Conservation (phyloP, 2,113 vertebrate species). For the Hassar affinis region DNA sequence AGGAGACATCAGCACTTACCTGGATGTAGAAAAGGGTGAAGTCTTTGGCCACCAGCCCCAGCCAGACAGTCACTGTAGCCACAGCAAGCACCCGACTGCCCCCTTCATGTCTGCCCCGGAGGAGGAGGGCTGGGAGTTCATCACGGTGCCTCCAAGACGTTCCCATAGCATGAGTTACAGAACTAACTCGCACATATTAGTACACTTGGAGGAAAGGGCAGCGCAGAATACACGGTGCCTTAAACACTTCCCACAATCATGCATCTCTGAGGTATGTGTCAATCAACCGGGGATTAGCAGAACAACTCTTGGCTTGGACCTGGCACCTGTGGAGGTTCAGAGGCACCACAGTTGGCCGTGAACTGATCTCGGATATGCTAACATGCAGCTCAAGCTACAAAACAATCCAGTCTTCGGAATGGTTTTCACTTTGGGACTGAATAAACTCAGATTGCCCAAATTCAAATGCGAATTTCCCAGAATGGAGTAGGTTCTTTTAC, state of each 20-base stretch:
- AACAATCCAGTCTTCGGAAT: conserved; percentile 71
- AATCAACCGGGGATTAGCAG: conserved; percentile 63
- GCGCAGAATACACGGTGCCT: accelerated
- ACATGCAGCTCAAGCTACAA: conserved; percentile 80
- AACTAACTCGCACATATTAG: conserved; percentile 59
- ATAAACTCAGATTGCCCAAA: not conserved
- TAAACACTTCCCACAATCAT: conserved; percentile 24
- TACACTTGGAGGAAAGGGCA: conserved; percentile 22
- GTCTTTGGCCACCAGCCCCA: conserved; percentile 54
- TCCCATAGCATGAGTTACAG: conserved; percentile 71
- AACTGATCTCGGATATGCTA: conserved; percentile 74
- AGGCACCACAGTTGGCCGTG: conserved; percentile 87
- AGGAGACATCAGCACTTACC: conserved; percentile 55
- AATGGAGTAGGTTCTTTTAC: conserved; percentile 58
- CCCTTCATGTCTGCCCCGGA: conserved; percentile 50
- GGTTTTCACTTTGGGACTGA: not conserved
- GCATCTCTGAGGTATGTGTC: conserved; percentile 60
- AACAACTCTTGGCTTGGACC: conserved; percentile 57
- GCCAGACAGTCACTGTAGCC: conserved; percentile 60
- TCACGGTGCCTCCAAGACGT: conserved; percentile 18
- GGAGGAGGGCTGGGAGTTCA: conserved; percentile 21
- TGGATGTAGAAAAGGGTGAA: conserved; percentile 42
- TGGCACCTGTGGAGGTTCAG: conserved; percentile 65
- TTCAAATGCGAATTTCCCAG: conserved; percentile 55
- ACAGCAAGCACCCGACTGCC: conserved; percentile 69